Evolutionary conservation across 2,113 vertebrate genomes (phyloP).

Genomic region (Phycodurus eques): DNA sequence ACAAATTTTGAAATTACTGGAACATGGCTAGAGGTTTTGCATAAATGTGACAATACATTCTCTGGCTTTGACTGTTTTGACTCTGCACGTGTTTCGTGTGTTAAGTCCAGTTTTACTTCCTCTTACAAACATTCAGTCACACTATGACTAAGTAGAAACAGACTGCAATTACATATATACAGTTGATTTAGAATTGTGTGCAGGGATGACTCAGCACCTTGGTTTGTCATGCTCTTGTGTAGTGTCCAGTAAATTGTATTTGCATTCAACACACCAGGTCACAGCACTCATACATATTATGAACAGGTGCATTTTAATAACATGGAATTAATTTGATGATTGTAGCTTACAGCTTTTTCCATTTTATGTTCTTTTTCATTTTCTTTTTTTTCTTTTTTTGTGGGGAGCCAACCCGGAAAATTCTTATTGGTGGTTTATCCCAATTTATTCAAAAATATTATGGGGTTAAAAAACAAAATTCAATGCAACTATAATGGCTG

Average conservation of each 20-base stretch:
- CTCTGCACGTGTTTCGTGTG: slow-evolving; percentile 40
- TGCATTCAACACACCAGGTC: background rate
- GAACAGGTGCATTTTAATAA: background rate
- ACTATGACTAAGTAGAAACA: slow-evolving; percentile 44
- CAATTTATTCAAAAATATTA: too few relatives aligned
- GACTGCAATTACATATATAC: slow-evolving; percentile 7
- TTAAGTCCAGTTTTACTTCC: slow-evolving; percentile 54
- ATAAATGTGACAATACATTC: background rate
- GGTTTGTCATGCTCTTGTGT: slow-evolving; percentile 15
- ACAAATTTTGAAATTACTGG: background rate
- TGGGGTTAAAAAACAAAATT: too few relatives aligned
- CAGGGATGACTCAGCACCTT: slow-evolving; percentile 20
- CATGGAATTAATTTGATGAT: background rate
- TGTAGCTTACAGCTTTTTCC: too few relatives aligned
- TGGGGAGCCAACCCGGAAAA: too few relatives aligned
- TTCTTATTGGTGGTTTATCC: too few relatives aligned
- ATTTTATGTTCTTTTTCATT: too few relatives aligned
- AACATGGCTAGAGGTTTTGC: background rate
- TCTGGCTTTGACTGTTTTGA: slow-evolving; percentile 28
- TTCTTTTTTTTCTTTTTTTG: too few relatives aligned
- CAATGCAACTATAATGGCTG: too few relatives aligned
- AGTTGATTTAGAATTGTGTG: slow-evolving; percentile 10
- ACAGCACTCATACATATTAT: background rate
- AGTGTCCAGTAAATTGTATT: background rate
- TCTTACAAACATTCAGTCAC: slow-evolving; percentile 20